Base-by-base conservation (phyloP, 2,797 vertebrate genomes). In the Arremon aurantiirostris region DNA sequence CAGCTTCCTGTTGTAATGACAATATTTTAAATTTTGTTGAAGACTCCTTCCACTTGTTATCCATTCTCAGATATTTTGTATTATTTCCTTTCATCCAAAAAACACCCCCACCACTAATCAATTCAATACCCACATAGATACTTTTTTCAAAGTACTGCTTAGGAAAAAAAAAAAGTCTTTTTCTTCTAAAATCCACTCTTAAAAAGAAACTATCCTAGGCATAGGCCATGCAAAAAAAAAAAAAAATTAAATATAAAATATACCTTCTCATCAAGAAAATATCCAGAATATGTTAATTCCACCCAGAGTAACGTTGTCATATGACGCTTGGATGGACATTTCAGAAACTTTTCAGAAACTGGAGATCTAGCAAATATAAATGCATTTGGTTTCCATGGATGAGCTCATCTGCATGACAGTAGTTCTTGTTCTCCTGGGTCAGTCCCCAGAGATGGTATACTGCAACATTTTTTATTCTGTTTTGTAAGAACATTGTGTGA, bases 31-130 rank as follows among this genome's bases (percentile, higher is more conserved):
- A 79, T 69, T 66, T 89, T 60, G 4, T 32, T 73, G 27, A 81
- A 57, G 20, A 34, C 3, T 68, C 8, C 6, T 34, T 86, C 22
- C 23, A 26, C 18, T 24, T 70, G 4, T 77, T 86, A 1, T 14
- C 6, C 9, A 79, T 49, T n/a, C 8, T 9, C 42, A 86, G 81
- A 52, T 34, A n/a, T 63, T 66, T 59, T 16, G 26, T 56, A 27
- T 52, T 78, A 44, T 82, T 78, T 84, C 7, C 10, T 70, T 87
- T 73, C 5, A 55, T 8, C 9, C 11, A 32, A 17, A 50, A 50
- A n/a, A 30, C 12, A 4, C 0, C 7, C 2, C 19, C 15, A 5
- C 0, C 2, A 44, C n/a, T 47, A 66, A 56, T 59, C 23, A 80
- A 15, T 44, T 86, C 7, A 41, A 30, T 16, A 32, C 19, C 11